phyloP scores from a whole-genome alignment of 30 jellyfish, hydroid and myxozoan genomes.

The Aurelia aurita complex sp. Pacific region DNA sequence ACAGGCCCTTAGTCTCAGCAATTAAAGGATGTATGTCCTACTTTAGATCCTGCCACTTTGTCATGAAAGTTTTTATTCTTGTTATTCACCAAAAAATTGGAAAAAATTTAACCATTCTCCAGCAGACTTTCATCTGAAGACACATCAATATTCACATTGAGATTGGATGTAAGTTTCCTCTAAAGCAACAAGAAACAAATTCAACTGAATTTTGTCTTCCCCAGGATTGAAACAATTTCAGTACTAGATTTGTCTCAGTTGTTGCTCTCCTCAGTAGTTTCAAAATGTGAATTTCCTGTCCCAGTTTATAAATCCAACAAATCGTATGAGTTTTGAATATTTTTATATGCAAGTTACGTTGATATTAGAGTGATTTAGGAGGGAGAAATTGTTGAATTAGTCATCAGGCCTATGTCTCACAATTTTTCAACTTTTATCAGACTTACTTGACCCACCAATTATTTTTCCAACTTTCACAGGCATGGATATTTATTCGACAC shows the following conservation, averaged over 20 bases:
- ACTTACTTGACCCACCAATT: neutral
- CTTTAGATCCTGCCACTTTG: neutral
- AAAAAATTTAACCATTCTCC: neutral
- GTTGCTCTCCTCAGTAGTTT: too few species aligned
- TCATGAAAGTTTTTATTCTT: conserved; percentile 2
- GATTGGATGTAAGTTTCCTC: too few species aligned
- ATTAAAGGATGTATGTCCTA: too few species aligned
- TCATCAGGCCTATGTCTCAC: neutral
- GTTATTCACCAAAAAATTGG: neutral
- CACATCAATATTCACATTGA: neutral
- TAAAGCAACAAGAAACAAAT: too few species aligned
- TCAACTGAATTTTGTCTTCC: too few species aligned
- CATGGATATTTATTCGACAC: conserved; percentile 81
- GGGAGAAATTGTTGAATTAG: neutral
- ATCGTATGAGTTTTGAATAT: too few species aligned
- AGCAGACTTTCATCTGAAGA: neutral
- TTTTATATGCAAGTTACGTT: neutral
- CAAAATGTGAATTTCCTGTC: too few species aligned
- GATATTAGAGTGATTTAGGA: neutral
- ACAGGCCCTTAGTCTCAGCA: too few species aligned
- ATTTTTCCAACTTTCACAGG: conserved; percentile 36
- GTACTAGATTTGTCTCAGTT: too few species aligned
- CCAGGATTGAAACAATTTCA: too few species aligned
- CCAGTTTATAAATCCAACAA: too few species aligned
- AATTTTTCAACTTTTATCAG: too few species aligned